These are phyloP conservation scores for Anthoptus insignis DNA, from an alignment of 2,888 invertebrate species.

Conservation along the genomic window DNA sequence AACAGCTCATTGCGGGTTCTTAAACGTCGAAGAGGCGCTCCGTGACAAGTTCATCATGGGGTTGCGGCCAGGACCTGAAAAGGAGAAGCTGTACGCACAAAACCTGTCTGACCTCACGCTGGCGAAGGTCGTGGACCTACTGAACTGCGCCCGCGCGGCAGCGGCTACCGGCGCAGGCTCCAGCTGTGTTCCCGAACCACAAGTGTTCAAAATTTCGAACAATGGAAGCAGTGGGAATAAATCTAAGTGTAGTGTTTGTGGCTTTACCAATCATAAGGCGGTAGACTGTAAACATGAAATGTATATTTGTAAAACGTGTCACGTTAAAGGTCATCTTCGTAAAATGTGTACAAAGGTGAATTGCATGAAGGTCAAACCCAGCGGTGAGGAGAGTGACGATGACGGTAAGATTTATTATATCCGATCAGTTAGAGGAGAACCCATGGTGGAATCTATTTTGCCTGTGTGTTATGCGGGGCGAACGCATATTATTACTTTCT, in stretches of 20 bases:
- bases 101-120: slow-evolving; percentile 46
- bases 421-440: slow-evolving; percentile 38
- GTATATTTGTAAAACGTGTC: slow-evolving; percentile 47
- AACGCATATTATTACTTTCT: slow-evolving; percentile 37
- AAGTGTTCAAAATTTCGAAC: slow-evolving; percentile 5
- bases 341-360: slow-evolving; percentile 46
- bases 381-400: slow-evolving; percentile 45
- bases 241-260: slow-evolving; percentile 38
- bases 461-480: slow-evolving; percentile 32
- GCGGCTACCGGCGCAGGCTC: slow-evolving; percentile 26
- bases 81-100: slow-evolving; percentile 50
- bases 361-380: slow-evolving; percentile 15
- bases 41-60: slow-evolving; percentile 43
- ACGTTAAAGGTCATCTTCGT: slow-evolving; percentile 43
- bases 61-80: slow-evolving; percentile 43
- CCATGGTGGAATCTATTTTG: slow-evolving; percentile 40
- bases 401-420: slow-evolving; percentile 33
- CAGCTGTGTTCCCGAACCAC: not conserved
- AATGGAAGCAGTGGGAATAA: not conserved
- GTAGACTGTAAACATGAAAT: slow-evolving; percentile 47
- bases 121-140: slow-evolving; percentile 48
- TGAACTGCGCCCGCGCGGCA: slow-evolving; percentile 46
- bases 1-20: slow-evolving; percentile 39
- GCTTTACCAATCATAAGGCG: slow-evolving; percentile 46
- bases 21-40: slow-evolving; percentile 40